Evolutionary conservation across 2,888 invertebrate species (phyloP), one percentile per base, ranked within the genome.

Genomic region (Helicoverpa assulta): DNA sequence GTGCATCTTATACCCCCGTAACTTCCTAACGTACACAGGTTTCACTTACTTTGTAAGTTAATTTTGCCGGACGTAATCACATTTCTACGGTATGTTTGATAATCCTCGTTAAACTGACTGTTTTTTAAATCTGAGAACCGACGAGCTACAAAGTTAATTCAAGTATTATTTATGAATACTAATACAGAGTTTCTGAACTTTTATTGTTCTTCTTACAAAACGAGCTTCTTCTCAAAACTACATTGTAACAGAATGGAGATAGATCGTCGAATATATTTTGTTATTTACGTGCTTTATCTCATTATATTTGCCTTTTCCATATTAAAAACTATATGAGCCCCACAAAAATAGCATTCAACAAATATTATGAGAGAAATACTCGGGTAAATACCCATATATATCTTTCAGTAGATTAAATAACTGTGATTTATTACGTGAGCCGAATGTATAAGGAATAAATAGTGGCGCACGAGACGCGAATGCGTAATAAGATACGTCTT

Each of bases 351-450:
- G 59, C 59, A 83, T 83, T 81, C 79, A 76, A 77, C 80, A 82
- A 86, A 86, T 83, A 83, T 84, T 78, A 77, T 67, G 72, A 73
- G 76, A 80, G 73, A 80, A 79, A 78, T 69, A 70, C 64, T 75
- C 58, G 66, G 66, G 70, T 80, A 82, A 82, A 81, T 85, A 85
- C 80, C 75, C 85, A 86, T 88, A 86, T 86, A 90, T 88, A 89
- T 87, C 87, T 89, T 85, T 80, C 91, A 90, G 89, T 89, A 92
- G 91, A 93, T 93, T 93, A 93, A 93, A 93, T 93, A 92, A 92
- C 90, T 86, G 86, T 88, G 92, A 93, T 93, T 93, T 93, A 92
- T 92, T 91, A 89, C 93, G 93, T 92, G 93, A 85, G 82, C 81
- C 70, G 92, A 90, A 93, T 93, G 85, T 86, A 86, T 89, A 87